Conservation (phyloP, 2,888 invertebrate genomes). For the Achlya flavicornis region DNA sequence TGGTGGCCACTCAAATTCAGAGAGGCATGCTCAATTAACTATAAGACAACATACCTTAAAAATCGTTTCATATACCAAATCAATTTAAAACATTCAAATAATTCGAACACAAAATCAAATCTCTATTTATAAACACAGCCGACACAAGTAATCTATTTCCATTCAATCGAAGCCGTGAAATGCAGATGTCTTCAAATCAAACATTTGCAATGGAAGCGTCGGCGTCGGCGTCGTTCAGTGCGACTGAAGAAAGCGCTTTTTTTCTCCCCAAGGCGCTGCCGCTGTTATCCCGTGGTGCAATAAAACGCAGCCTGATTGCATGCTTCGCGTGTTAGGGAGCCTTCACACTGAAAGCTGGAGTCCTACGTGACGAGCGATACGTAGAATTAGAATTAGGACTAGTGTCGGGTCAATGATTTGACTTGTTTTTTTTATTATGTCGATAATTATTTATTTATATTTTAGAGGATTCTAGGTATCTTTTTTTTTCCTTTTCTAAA, state of each 20-base stretch:
- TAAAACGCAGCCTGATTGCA: conserved; percentile 27
- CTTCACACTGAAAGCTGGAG: conserved; percentile 12
- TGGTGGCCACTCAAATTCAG: too few relatives aligned
- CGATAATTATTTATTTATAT: too few relatives aligned
- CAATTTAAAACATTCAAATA: too few relatives aligned
- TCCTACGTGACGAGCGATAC: neutral
- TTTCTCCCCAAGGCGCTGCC: conserved; percentile 8
- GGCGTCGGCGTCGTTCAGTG: neutral
- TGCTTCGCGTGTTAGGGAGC: conserved; percentile 9
- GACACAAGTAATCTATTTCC: neutral
- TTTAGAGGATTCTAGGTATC: too few relatives aligned
- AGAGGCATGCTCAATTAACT: too few relatives aligned
- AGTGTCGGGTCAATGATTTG: neutral
- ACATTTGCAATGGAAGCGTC: conserved; percentile 7
- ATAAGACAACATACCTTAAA: too few relatives aligned
- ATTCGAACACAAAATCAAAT: neutral
- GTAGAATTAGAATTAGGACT: neutral
- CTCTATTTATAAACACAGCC: neutral
- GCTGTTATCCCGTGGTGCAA: conserved; percentile 1
- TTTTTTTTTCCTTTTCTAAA: too few relatives aligned
- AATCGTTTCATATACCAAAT: too few relatives aligned
- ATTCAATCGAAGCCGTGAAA: neutral
- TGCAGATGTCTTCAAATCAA: conserved; percentile 8
- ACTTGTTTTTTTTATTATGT: too few relatives aligned
- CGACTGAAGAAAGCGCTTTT: conserved; percentile 10